A percentile compares a stretch with the other conserved stretches of the same genome.
phyloP scores from a whole-genome alignment of 1,140 invertebrate species.

The Lepidurus couesii region DNA sequence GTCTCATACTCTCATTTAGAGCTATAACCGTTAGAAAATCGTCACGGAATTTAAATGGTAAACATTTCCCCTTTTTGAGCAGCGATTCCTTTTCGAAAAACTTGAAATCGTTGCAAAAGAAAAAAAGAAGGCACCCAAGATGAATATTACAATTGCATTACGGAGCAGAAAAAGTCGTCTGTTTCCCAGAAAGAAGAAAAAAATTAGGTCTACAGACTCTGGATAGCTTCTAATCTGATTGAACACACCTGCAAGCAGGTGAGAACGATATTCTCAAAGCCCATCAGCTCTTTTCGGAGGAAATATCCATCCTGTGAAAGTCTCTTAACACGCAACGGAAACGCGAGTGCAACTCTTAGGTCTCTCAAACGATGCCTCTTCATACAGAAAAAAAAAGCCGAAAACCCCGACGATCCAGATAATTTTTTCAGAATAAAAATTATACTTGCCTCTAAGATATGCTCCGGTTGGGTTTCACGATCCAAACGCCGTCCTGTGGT shows the following conservation, averaged over 20 bases:
- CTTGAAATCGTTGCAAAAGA: too few species aligned
- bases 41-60: too few species aligned
- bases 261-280: neutral
- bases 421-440: neutral
- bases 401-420: neutral
- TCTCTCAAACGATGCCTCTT: neutral
- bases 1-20: too few species aligned
- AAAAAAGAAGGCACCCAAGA: too few species aligned
- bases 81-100: too few species aligned
- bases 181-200: too few species aligned
- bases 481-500: conserved; percentile 77
- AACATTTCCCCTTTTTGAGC: too few species aligned
- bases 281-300: neutral
- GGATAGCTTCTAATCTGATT: too few species aligned
- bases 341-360: neutral
- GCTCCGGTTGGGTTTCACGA: conserved; percentile 73
- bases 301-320: neutral
- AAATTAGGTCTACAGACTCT: too few species aligned
- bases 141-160: too few species aligned
- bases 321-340: neutral
- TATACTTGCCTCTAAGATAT: conserved; percentile 71
- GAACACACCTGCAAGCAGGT: neutral
- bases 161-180: too few species aligned
- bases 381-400: neutral
- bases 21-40: too few species aligned